phyloP scores from a whole-genome alignment of 2,888 invertebrate genomes.

The Synergus itoensis region DNA sequence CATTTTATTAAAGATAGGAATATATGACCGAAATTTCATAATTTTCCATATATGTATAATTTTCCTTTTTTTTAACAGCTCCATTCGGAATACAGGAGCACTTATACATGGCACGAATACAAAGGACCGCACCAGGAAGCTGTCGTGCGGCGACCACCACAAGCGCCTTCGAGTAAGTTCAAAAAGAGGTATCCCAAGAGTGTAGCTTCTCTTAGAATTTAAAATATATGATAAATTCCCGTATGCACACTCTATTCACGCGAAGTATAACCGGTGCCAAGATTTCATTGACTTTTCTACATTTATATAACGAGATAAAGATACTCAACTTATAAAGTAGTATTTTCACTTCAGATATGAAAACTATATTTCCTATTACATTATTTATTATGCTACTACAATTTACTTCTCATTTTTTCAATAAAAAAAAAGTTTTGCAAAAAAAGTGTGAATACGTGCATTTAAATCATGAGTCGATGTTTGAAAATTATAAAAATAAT shows the following conservation, averaged over 20 bases:
- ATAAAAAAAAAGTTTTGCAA: neutral
- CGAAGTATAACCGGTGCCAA: neutral
- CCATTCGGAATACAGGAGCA: constrained; percentile 96
- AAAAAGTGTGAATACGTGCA: constrained; percentile 18
- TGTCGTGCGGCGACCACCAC: constrained; percentile 86
- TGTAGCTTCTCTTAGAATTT: constrained; percentile 46
- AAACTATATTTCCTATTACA: neutral
- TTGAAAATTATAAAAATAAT: neutral
- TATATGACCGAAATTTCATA: no score
- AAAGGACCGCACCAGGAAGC: constrained; percentile 83
- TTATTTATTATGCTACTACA: neutral
- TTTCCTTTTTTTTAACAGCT: constrained; percentile 81
- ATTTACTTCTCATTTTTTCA: neutral
- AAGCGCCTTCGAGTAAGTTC: constrained; percentile 76
- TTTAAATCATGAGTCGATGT: constrained; percentile 24
- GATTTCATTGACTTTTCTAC: neutral
- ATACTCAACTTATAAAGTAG: neutral
- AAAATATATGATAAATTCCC: constrained; percentile 12
- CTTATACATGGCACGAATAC: constrained; percentile 97
- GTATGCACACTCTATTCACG: constrained; percentile 29
- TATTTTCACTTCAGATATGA: neutral
- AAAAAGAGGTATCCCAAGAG: constrained; percentile 48
- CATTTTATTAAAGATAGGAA: no score
- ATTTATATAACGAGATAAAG: neutral
- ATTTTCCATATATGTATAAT: neutral